phyloP scores from a whole-genome alignment of 37 sponge, comb jelly and placozoan species.

The Ephydatia muelleri region DNA sequence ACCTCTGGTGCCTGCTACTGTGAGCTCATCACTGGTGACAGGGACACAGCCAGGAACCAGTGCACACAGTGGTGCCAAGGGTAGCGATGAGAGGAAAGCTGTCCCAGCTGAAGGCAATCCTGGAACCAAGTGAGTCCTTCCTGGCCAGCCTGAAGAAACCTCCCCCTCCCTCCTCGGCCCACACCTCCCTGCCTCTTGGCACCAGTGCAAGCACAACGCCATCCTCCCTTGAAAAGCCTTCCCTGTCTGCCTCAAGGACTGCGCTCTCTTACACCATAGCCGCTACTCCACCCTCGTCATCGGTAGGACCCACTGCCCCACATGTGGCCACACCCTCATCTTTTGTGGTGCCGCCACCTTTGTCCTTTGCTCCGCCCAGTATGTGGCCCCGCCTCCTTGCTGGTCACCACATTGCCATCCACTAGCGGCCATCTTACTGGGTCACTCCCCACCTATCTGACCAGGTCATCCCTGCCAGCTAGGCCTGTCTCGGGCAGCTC shows the following conservation, averaged over 20 bases:
- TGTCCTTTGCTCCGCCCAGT: not conserved
- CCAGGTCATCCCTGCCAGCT: not conserved
- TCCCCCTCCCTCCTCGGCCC: no score
- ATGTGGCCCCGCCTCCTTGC: not conserved
- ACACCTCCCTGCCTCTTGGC: not conserved
- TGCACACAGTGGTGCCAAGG: constrained; percentile 18
- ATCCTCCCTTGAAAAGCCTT: not conserved
- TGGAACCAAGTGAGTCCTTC: constrained; percentile 30
- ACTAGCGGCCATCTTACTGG: not conserved
- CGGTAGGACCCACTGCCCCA: not conserved
- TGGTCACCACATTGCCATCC: not conserved
- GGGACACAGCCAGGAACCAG: no score
- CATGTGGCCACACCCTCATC: not conserved
- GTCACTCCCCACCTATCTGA: not conserved
- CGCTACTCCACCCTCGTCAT: not conserved
- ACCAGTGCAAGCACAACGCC: not conserved
- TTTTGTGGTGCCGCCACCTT: not conserved
- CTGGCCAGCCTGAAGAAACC: constrained; percentile 18
- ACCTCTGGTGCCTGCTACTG: no score
- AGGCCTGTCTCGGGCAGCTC: not conserved
- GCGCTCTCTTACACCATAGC: not conserved
- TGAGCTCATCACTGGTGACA: no score
- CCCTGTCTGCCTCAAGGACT: not conserved
- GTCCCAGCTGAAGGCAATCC: constrained; percentile 15
- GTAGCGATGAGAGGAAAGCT: constrained; percentile 21